phyloP scores from a whole-genome alignment of 2,113 vertebrate species.

The Athene cunicularia region DNA sequence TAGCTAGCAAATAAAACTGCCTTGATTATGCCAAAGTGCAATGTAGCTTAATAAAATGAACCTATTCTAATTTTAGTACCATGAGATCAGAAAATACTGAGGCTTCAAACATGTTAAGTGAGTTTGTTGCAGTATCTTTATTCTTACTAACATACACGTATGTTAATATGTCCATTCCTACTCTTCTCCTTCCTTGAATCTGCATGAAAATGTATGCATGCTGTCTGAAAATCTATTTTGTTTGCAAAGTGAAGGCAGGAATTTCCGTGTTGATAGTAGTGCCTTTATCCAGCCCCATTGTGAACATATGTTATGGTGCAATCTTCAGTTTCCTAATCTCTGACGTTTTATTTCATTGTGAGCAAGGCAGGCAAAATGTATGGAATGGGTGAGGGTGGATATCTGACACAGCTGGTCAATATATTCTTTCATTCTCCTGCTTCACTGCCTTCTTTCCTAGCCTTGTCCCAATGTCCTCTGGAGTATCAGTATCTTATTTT shows the following conservation, averaged over 20 bases:
- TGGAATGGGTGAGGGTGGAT: background rate
- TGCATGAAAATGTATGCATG: background rate
- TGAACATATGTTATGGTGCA: background rate
- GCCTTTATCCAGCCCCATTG: background rate
- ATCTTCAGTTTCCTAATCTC: background rate
- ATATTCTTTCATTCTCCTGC: background rate
- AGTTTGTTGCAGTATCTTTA: background rate
- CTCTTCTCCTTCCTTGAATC: background rate
- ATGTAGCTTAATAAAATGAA: background rate
- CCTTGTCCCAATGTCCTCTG: background rate
- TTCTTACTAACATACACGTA: background rate
- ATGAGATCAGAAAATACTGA: background rate
- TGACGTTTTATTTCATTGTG: background rate
- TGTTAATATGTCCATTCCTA: background rate
- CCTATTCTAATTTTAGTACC: background rate
- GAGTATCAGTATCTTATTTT: background rate
- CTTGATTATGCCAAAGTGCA: background rate
- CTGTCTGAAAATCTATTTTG: background rate
- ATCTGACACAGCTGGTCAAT: background rate
- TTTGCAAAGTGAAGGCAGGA: background rate
- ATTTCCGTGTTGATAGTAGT: background rate
- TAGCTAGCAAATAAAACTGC: constrained; percentile 20
- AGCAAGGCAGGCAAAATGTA: background rate
- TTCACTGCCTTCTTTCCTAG: background rate
- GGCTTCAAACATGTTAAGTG: background rate